Conservation (phyloP, 2,113 vertebrate species). For the Stigmatopora argus region DNA sequence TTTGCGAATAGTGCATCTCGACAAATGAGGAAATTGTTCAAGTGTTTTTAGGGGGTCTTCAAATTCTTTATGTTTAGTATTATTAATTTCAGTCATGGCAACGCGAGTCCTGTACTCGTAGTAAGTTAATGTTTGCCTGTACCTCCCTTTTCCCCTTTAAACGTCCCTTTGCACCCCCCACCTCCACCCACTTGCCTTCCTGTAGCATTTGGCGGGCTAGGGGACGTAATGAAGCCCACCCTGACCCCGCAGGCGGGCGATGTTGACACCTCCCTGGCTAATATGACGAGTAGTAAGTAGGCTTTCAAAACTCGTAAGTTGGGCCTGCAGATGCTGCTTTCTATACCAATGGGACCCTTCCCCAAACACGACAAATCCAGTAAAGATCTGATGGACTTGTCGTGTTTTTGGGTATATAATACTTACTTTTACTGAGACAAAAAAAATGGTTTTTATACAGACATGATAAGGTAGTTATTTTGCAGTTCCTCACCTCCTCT, state of each 20-base stretch:
- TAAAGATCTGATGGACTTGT: too few relatives aligned
- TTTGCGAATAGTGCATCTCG: too few relatives aligned
- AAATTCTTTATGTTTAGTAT: too few relatives aligned
- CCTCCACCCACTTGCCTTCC: constrained; percentile 7
- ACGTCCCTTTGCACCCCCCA: constrained; percentile 18
- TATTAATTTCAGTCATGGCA: constrained; percentile 53
- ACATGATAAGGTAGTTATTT: constrained; percentile 18
- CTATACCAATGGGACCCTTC: too few relatives aligned
- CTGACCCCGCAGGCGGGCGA: constrained; percentile 86
- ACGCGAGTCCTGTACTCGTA: constrained; percentile 20
- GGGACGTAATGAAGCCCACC: constrained; percentile 94
- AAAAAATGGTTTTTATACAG: too few relatives aligned
- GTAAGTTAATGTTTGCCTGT: constrained; percentile 43
- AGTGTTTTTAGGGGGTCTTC: too few relatives aligned
- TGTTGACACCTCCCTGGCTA: constrained; percentile 93
- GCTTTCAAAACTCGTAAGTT: neutral
- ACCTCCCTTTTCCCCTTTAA: constrained; percentile 44
- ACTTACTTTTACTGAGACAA: too few relatives aligned
- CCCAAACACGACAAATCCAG: neutral
- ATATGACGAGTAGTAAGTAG: constrained; percentile 95
- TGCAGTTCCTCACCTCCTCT: constrained; percentile 27
- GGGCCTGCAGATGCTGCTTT: too few relatives aligned
- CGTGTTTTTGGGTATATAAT: too few relatives aligned
- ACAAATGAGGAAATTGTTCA: too few relatives aligned
- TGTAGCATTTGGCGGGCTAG: constrained; percentile 93